phyloP scores from a whole-genome alignment of 2,113 vertebrate species.

The Dipodomys spectabilis region DNA sequence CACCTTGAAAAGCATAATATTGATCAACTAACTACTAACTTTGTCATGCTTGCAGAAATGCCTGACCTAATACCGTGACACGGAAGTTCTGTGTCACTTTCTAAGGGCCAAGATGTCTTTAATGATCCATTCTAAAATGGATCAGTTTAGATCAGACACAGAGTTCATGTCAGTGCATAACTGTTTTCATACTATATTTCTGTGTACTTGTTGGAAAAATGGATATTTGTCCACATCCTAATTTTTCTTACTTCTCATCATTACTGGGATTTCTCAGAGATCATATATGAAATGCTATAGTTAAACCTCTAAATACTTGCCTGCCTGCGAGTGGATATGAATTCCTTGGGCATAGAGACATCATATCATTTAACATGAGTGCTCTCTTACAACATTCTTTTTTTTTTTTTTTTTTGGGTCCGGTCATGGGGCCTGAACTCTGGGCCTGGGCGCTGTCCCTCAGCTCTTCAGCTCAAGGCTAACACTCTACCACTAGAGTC shows the following conservation, averaged over 20 bases:
- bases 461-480: too few relatives aligned
- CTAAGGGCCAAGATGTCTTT: neutral
- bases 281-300: neutral
- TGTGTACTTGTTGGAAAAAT: conserved; percentile 19
- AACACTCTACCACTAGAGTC: too few relatives aligned
- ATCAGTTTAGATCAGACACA: neutral
- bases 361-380: neutral
- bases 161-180: neutral
- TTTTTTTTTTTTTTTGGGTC: too few relatives aligned
- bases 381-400: neutral
- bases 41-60: neutral
- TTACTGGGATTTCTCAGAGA: conserved; percentile 25
- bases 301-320: neutral
- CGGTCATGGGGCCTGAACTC: too few relatives aligned
- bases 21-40: neutral
- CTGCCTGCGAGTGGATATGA: neutral
- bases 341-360: neutral
- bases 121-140: neutral
- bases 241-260: conserved; percentile 47
- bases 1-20: conserved; percentile 43
- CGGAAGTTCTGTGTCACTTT: neutral
- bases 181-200: conserved; percentile 5
- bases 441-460: too few relatives aligned
- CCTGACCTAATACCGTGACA: neutral
- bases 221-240: conserved; percentile 3